Evolutionary conservation across 2,888 invertebrate genomes (phyloP), one percentile per base, ranked within the genome.

Genomic region (Pyrrhia umbra): DNA sequence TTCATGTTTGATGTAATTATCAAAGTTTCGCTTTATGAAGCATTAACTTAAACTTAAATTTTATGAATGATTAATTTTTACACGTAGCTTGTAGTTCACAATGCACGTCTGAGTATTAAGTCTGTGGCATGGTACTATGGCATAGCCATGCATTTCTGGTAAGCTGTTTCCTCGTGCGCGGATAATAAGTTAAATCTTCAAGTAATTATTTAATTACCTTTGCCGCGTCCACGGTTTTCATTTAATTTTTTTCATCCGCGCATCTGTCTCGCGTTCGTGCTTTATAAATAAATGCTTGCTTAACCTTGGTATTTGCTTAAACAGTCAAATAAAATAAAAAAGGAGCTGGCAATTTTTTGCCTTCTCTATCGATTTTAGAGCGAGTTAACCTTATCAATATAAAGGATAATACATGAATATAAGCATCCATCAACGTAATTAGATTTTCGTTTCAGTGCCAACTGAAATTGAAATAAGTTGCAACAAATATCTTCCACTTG

Each of bases 301-400:
- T 83, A 85, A 86, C 88, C 87, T 87, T 87, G 70, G 73, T 75
- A 66, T 75, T 75, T 77, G 69, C 72, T 51, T 69, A 78, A 69
- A 71, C 61, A 65, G 63, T 34, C 34, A n/a, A 34, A 34, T 57
- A 57, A 71, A 67, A 71, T 76, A 76, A 74, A 80, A 72, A 61
- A 75, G 63, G n/a, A n/a, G 56, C 46, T 54, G 64, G 64, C 34
- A 60, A 25, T 78, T 79, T 45, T 69, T 64, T 54, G 50, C 42
- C 27, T 21, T 45, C n/a, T 16, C 46, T 40, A 51, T 56, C 8
- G 51, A 62, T 2, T 21, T 72, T 64, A 40, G 13, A 34, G n/a
- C 34, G 34, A n/a, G 34, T 34, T 5, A n/a, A 18, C 20, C 13
- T 10, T 4, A 1, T 40, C n/a, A 13, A 20, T 42, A 20, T 16